Base-by-base conservation (phyloP, 2,113 vertebrate genomes). In the Phycodurus eques region DNA sequence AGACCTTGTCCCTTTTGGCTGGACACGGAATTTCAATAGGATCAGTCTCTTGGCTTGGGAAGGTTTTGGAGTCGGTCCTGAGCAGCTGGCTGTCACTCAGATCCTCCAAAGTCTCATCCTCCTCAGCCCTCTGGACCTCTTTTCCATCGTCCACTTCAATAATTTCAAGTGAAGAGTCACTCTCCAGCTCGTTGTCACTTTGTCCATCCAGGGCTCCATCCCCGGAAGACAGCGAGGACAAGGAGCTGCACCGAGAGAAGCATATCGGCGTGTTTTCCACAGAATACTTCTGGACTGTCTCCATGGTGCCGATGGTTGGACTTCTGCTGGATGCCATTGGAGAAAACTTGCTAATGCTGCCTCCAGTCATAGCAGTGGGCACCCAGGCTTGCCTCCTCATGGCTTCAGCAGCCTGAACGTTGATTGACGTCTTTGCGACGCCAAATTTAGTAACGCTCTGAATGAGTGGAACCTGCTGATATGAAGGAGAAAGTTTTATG, bases 211-310 rank as follows among this genome's bases (percentile, higher is more conserved):
- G 83, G 0, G 87, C 92, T 0, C 94, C 96, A 43, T 98, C 96
- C 0, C 95, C 94, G 0, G 96, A 98, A 33, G 96, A 99, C 1
- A 99, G 93, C 0, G 98, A 99, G 13, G 97, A 99, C 57, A 99
- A 90, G 2, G 98, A 99, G 68, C 96, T 98, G 76, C 96, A 98
- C 0, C 96, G 93, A 9, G 96, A 99, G 82, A 99, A 96, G 85
- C 95, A 96, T 72, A 97, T 95, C 0, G 96, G 95, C 0, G 94
- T 96, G 33, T 97, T 95, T 76, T 97, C 94, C 9, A 95, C 95
- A 0, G 91, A 95, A 82, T 95, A 95, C 69, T 95, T 98, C 89
- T 96, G 96, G 67, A 95, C 88, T 0, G 93, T 95, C 79, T 98
- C 95, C 88, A 96, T 92, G 10, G 94, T 92, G 0, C 74, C 88